Base-by-base conservation (phyloP, 2,888 invertebrate species). In the Drosophila bunnanda region DNA sequence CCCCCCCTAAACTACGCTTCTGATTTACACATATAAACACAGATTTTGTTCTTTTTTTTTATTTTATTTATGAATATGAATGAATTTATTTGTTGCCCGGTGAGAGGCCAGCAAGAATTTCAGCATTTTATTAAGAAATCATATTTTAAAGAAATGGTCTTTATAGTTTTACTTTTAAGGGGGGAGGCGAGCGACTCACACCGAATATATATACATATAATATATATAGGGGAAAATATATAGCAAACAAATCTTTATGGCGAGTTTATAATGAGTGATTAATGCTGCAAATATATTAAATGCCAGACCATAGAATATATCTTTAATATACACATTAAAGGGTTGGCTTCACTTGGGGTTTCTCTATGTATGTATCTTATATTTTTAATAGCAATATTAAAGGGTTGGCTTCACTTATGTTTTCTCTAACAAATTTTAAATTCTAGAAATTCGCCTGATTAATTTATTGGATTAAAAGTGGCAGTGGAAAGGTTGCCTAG, bases 41-140 rank as follows among this genome's bases (percentile, higher is more conserved):
- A 39, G 25, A 44, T 28, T 2, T n/a, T 25, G 4, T 4, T 5
- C 13, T 28, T 1, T 61, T 44, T 39, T 13, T n/a, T n/a, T 13
- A 36, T n/a, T 46, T 53, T 65, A 65, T 66, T 65, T 53, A 52
- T 38, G 46, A 38, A 66, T 48, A 22, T 67, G 34, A 67, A 67
- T 67, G 54, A 67, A 67, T 67, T 66, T 66, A 66, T 66, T n/a
- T 20, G 66, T 13, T 22, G 20, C 9, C 53, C 66, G 65, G 65
- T 46, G 65, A 66, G 52, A 66, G 65, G 65, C 65, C 52, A 50
- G n/a, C 43, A 64, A 34, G 30, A 43, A 22, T 53, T 44, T 67
- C 34, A 44, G 39, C 38, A 28, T 66, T 53, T 54, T 65, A 53
- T 66, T 34, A 25, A 30, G 66, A 66, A 66, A 65, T 44, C 44